These are phyloP conservation scores for Eurypyga helias DNA, from an alignment of 2,113 vertebrate genomes.

Conservation along the genomic window DNA sequence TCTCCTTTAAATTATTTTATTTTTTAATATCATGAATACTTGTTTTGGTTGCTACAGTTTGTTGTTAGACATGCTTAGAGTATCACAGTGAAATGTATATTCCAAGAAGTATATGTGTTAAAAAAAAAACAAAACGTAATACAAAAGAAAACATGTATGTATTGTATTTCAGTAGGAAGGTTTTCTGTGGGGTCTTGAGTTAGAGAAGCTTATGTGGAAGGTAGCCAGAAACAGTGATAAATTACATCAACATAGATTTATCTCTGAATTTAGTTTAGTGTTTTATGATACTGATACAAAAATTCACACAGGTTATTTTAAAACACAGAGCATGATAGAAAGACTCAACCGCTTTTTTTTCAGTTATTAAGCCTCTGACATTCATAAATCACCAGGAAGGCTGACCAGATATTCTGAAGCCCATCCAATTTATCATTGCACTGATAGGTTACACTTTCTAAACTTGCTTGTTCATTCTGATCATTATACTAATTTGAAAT, in stretches of 20 bases:
- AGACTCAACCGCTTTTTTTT: not conserved
- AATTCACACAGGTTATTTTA: not conserved
- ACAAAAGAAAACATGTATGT: not conserved
- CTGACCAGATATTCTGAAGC: conserved; percentile 18
- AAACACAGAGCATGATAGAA: not conserved
- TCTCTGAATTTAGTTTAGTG: not conserved
- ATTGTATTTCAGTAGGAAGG: not conserved
- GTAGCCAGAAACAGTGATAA: not conserved
- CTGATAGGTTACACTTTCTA: not conserved
- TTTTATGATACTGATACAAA: not conserved
- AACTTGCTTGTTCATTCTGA: conserved; percentile 20
- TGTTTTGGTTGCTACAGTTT: not conserved
- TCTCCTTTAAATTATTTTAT: not conserved
- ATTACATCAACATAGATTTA: not conserved
- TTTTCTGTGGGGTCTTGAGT: not conserved
- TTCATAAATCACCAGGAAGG: conserved; percentile 43
- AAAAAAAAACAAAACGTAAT: not conserved
- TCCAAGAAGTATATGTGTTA: not conserved
- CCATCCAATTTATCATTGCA: not conserved
- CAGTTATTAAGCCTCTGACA: conserved; percentile 6
- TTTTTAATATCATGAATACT: not conserved
- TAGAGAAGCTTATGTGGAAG: not conserved
- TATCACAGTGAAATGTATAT: not conserved
- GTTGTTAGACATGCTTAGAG: not conserved
- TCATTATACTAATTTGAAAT: conserved; percentile 39